Percentiles rank a stretch among this genome's conserved stretches.
These are phyloP conservation scores for Dicycla oo DNA, from an alignment of 2,888 invertebrate species.

Conservation along the genomic window DNA sequence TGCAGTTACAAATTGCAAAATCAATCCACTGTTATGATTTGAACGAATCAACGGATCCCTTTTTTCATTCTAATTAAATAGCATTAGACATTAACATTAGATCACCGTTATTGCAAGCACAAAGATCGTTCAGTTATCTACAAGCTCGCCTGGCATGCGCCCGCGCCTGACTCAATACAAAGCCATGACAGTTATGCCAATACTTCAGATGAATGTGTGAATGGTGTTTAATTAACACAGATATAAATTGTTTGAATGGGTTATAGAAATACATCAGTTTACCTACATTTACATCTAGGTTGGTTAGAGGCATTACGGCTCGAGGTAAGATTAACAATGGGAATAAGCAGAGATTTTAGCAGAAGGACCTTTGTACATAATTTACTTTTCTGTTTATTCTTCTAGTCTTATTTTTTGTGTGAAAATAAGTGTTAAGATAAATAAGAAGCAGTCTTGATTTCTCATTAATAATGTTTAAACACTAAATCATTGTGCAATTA, in stretches of 20 bases:
- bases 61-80: not conserved
- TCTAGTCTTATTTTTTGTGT: not conserved
- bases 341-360: not conserved
- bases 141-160: conserved; percentile 6
- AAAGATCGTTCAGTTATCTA: conserved; percentile 18
- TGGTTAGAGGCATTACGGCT: not conserved
- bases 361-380: not conserved
- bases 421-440: not conserved
- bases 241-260: conserved; percentile 21
- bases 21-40: too few species aligned
- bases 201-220: conserved; percentile 40
- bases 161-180: conserved; percentile 42
- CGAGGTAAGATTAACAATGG: not conserved
- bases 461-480: not conserved
- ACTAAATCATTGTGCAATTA: too few species aligned
- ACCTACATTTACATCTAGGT: not conserved
- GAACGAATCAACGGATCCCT: not conserved
- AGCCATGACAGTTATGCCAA: conserved; percentile 55
- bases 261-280: conserved; percentile 28
- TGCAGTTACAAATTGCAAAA: too few species aligned
- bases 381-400: not conserved
- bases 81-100: not conserved
- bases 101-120: conserved; percentile 25
- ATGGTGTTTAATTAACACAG: conserved; percentile 53
- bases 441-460: not conserved